Conservation (phyloP, 1,140 invertebrate species). For the Hycleus cichorii region DNA sequence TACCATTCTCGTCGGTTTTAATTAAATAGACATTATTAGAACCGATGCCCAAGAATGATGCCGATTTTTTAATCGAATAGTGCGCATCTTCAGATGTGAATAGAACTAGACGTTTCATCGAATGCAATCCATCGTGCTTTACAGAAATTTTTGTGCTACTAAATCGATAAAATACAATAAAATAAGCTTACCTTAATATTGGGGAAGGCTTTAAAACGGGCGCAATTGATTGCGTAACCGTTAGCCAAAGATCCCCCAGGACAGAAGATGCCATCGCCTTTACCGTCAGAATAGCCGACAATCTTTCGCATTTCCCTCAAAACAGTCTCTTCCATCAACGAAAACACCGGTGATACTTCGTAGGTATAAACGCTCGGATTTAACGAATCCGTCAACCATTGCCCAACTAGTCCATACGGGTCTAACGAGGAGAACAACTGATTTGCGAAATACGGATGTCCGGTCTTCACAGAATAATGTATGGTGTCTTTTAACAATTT, state of each 20-base stretch:
- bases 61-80: constrained; percentile 86
- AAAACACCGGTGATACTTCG: constrained; percentile 85
- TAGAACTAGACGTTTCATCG: constrained; percentile 59
- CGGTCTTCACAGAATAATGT: constrained; percentile 77
- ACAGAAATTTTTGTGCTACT: neutral
- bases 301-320: constrained; percentile 75
- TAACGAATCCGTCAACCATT: constrained; percentile 78
- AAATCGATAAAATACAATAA: neutral
- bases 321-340: constrained; percentile 77
- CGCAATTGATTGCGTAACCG: constrained; percentile 88
- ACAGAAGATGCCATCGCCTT: constrained; percentile 84
- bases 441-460: constrained; percentile 81
- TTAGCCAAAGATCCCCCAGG: constrained; percentile 95
- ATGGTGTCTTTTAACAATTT: constrained; percentile 59
- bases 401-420: constrained; percentile 74
- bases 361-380: constrained; percentile 87
- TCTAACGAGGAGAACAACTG: constrained; percentile 81
- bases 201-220: constrained; percentile 68
- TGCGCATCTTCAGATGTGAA: constrained; percentile 89
- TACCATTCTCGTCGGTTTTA: constrained; percentile 63
- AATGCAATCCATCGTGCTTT: constrained; percentile 52
- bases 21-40: constrained; percentile 68
- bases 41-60: constrained; percentile 72
- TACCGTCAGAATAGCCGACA: constrained; percentile 72
- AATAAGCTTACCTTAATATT: constrained; percentile 60